Percentiles rank a stretch among this genome's conserved stretches.
Evolutionary conservation across 2,888 invertebrate species (phyloP).

Genomic region (Esperia sulphurella): DNA sequence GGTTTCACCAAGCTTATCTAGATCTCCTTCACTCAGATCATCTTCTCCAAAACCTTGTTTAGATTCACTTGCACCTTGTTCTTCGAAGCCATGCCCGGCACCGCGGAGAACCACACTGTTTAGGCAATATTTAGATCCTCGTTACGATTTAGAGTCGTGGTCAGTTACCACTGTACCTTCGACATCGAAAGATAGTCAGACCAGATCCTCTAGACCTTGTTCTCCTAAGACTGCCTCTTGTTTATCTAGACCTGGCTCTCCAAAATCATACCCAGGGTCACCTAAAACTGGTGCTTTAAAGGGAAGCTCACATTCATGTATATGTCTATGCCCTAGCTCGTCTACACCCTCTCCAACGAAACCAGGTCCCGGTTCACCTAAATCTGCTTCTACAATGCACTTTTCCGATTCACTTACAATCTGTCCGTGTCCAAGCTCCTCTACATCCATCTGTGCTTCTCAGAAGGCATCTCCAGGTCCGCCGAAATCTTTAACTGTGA

Average conservation of each 20-base stretch:
- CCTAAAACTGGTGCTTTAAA: neutral
- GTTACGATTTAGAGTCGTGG: too few relatives aligned
- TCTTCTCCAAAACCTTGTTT: neutral
- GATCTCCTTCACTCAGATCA: neutral
- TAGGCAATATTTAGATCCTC: too few relatives aligned
- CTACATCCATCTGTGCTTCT: neutral
- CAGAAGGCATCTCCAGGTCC: neutral
- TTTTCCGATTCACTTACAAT: neutral
- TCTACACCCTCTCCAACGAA: neutral
- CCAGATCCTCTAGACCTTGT: neutral
- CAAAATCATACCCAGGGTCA: neutral
- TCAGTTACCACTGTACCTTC: too few relatives aligned
- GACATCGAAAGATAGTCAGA: neutral
- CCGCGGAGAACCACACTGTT: too few relatives aligned
- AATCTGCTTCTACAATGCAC: neutral
- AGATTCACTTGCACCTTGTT: neutral
- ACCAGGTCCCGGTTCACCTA: neutral
- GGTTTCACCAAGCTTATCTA: too few relatives aligned
- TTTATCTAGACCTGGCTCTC: neutral
- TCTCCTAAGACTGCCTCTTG: neutral
- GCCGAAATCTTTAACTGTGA: neutral
- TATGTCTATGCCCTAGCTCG: too few relatives aligned
- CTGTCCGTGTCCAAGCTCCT: neutral
- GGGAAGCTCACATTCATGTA: too few relatives aligned
- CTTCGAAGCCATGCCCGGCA: neutral